Conservation (phyloP, 2,113 vertebrate species). For the Serinus canaria region DNA sequence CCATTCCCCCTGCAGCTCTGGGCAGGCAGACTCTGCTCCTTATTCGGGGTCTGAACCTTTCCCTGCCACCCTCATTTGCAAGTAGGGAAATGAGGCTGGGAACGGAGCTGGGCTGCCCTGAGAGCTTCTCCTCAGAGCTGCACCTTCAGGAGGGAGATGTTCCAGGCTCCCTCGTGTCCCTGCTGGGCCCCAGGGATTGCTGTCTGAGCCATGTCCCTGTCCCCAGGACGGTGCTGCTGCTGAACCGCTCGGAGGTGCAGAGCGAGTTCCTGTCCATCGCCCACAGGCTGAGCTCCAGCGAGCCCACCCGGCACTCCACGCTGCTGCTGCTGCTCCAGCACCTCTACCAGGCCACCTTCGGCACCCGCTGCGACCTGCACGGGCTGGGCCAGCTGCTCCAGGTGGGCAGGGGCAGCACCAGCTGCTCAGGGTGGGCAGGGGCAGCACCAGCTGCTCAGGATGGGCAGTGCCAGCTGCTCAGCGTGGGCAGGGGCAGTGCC, state of each 20-base stretch:
- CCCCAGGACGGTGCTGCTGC: slow-evolving; percentile 87
- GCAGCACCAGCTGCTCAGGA: not conserved
- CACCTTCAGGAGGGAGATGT: not conserved
- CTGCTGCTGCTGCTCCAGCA: slow-evolving; percentile 85
- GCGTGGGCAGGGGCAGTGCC: too few species aligned
- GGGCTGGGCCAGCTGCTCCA: slow-evolving; percentile 78
- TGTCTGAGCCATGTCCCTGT: not conserved
- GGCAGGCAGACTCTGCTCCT: not conserved
- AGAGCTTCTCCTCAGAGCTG: not conserved
- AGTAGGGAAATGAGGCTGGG: not conserved
- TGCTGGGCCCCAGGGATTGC: not conserved
- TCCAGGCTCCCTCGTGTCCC: fast-evolving
- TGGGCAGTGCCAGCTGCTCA: too few species aligned
- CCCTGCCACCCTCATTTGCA: not conserved
- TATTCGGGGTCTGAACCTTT: not conserved
- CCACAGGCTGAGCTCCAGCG: slow-evolving; percentile 75
- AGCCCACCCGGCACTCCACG: slow-evolving; percentile 68
- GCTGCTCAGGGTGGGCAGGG: not conserved
- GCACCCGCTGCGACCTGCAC: slow-evolving; percentile 77
- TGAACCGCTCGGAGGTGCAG: slow-evolving; percentile 87
- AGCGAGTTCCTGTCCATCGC: slow-evolving; percentile 85
- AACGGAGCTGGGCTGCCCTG: not conserved
- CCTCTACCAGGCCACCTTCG: slow-evolving; percentile 87
- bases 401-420: slow-evolving; percentile 64
- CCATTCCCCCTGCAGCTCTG: not conserved